Evolutionary conservation across 2,797 vertebrate genomes (phyloP), one percentile per base, ranked within the genome.

Genomic region (Urosaurus nigricauda): DNA sequence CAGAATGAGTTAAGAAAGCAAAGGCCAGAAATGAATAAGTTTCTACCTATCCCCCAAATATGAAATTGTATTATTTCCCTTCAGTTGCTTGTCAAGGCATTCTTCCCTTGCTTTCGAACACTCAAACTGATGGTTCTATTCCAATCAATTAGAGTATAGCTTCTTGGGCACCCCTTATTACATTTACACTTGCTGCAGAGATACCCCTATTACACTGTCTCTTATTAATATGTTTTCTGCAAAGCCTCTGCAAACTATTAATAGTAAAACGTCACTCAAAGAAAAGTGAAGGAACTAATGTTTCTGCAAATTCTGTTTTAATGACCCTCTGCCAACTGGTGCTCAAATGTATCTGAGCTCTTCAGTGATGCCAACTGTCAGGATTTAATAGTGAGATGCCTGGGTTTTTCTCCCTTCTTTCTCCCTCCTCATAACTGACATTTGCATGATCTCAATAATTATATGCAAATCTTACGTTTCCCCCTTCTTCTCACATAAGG

Each of bases 361-460:
- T 96, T 97, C 97, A 95, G 96, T 97, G 97, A 97, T 97, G 97
- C 97, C 97, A 97, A 97, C 97, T 97, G 97, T 97, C 97, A 97
- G 97, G 96, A 97, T 97, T 97, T 97, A 97, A 97, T 97, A 97
- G 97, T 97, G 97, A 97, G 96, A 97, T 97, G 97, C 97, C 97
- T 97, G 96, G 96, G 94, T 92, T 92, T 96, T 94, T 75, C 95
- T 95, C 93, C 92, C 90, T 94, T 94, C 93, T 96, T 96, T 96
- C 95, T 91, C 86, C 83, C 91, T 96, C 94, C 95, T 97, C 95
- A 97, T 97, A 97, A 97, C 97, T 97, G 97, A 97, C 97, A 97
- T 97, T 97, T 97, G 97, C 97, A 97, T 97, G 97, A 97, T 97
- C 97, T 97, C 97, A 96, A 97, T 97, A 97, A 97, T 97, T 97